A percentile compares a stretch with the other conserved stretches of the same genome.
Conservation (phyloP, 2,888 invertebrate genomes). For the Sylvicola cinctus region DNA sequence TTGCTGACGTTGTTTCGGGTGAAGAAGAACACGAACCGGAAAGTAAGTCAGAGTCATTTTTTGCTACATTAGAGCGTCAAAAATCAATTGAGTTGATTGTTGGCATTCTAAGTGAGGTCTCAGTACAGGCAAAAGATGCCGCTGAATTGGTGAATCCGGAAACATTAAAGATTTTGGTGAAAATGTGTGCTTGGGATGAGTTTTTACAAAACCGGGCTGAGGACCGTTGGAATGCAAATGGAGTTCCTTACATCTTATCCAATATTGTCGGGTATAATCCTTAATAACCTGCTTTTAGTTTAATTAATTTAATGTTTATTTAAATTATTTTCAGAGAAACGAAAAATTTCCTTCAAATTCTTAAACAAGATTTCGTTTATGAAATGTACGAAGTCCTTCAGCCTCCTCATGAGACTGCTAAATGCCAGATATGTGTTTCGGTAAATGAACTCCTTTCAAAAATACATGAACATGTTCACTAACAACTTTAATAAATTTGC, state of each 20-base stretch:
- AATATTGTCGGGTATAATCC: slow-evolving; percentile 2
- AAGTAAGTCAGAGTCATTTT: slow-evolving; percentile 9
- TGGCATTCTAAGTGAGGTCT: slow-evolving; percentile 2
- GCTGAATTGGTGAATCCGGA: slow-evolving; percentile 2
- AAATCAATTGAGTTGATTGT: slow-evolving; percentile 3
- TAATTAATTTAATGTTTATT: neutral
- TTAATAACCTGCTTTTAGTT: neutral
- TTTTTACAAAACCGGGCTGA: neutral
- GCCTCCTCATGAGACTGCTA: slow-evolving; percentile 3
- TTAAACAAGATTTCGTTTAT: slow-evolving; percentile 21
- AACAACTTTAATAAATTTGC: too few relatives aligned
- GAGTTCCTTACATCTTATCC: slow-evolving; percentile 2
- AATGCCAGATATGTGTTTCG: slow-evolving; percentile 6
- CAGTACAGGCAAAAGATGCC: slow-evolving; percentile 4
- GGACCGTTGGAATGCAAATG: slow-evolving; percentile 1
- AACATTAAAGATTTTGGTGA: slow-evolving; percentile 3
- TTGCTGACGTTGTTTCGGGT: slow-evolving; percentile 19
- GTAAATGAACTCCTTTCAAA: too few relatives aligned
- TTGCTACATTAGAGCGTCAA: slow-evolving; percentile 2
- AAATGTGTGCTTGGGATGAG: slow-evolving; percentile 3
- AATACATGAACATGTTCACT: too few relatives aligned
- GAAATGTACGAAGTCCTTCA: slow-evolving; percentile 18
- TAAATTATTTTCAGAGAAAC: slow-evolving; percentile 15
- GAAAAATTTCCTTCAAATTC: slow-evolving; percentile 22
- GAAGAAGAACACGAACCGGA: slow-evolving; percentile 19